Conservation (phyloP, 1,140 invertebrate species). For the Pemphigus obesinymphae region DNA sequence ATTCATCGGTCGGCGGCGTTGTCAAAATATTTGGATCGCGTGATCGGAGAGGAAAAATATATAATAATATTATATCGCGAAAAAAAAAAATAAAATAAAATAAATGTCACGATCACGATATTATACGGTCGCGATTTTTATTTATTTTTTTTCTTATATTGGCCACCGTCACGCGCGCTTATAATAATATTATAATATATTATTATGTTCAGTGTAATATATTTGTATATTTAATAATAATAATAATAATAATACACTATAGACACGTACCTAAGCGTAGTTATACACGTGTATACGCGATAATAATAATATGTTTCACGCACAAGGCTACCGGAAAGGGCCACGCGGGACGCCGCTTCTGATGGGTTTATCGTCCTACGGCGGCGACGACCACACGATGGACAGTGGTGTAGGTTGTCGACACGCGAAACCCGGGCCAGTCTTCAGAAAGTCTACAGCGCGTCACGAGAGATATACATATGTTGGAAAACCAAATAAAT, state of each 20-base stretch:
- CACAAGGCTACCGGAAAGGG: constrained; percentile 39
- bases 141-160: neutral
- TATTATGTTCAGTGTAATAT: neutral
- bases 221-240: neutral
- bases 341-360: constrained; percentile 28
- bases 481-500: no score
- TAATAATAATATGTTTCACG: constrained; percentile 14
- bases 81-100: neutral
- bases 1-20: constrained; percentile 7
- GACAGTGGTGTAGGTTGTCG: neutral
- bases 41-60: neutral
- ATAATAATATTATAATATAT: neutral
- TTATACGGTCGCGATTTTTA: neutral
- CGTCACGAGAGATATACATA: no score
- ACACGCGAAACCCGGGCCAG: neutral
- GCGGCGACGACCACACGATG: neutral
- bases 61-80: neutral
- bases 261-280: neutral
- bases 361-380: constrained; percentile 31
- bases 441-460: no score
- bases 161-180: constrained; percentile 9
- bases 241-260: no score
- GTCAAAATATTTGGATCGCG: constrained; percentile 40
- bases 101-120: constrained; percentile 2
- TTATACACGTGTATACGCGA: constrained; percentile 23